Percentiles rank a stretch among this genome's conserved stretches.
These are phyloP conservation scores for Trichogramma pretiosum DNA, from an alignment of 1,140 invertebrate genomes.

Conservation along the genomic window DNA sequence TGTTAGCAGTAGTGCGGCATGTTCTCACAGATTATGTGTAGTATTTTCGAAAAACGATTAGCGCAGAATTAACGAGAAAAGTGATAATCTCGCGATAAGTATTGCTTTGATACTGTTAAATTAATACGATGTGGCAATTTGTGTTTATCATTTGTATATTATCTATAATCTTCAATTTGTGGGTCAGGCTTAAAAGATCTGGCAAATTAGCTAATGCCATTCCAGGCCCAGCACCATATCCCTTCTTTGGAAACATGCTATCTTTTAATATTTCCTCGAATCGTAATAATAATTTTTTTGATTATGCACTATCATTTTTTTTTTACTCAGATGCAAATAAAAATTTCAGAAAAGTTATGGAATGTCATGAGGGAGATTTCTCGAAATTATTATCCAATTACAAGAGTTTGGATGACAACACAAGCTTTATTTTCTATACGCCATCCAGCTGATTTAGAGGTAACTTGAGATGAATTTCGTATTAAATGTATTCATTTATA, in stretches of 20 bases:
- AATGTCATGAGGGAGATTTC: background rate
- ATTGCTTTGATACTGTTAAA: too few species aligned
- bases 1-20: too few species aligned
- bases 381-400: background rate
- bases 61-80: too few species aligned
- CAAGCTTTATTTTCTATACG: background rate
- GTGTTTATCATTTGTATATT: too few species aligned
- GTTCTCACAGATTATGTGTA: too few species aligned
- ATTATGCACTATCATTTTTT: too few species aligned
- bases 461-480: background rate
- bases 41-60: too few species aligned
- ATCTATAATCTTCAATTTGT: background rate
- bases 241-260: constrained; percentile 5
- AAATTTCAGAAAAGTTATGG: background rate
- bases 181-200: background rate
- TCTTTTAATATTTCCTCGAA: background rate
- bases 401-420: background rate
- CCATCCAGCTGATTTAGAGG: constrained; percentile 3
- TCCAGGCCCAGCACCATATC: background rate
- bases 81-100: too few species aligned
- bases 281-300: background rate
- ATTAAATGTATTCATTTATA: background rate
- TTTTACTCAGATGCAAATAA: background rate
- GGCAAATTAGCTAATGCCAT: background rate
- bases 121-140: too few species aligned